Evolutionary conservation across 2,888 invertebrate genomes (phyloP).

Genomic region (Acanthosepion esculentum): DNA sequence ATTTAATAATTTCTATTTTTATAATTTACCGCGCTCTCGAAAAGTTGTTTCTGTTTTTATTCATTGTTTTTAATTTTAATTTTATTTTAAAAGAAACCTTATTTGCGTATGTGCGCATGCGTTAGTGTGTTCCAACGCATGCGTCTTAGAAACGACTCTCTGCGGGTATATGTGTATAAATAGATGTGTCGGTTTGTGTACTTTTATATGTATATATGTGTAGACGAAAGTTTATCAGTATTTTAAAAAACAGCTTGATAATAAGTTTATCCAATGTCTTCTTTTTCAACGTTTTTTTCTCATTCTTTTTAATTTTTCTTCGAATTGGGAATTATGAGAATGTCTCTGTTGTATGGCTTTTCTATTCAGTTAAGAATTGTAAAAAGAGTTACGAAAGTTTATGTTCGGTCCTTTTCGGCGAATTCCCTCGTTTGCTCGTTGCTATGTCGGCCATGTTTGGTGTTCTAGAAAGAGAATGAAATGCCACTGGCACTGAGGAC

Average conservation of each 20-base stretch:
- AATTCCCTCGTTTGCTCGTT: slow-evolving; percentile 2
- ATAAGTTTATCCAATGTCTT: background rate
- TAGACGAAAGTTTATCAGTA: background rate
- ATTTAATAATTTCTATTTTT: background rate
- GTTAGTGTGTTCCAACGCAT: background rate
- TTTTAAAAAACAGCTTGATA: background rate
- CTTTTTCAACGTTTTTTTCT: background rate
- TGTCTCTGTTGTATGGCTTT: background rate
- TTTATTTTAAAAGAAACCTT: background rate
- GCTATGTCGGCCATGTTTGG: background rate
- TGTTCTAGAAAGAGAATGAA: background rate
- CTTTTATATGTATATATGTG: background rate
- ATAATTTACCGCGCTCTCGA: background rate
- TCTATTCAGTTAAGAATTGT: background rate
- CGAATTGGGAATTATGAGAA: background rate
- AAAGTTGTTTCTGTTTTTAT: background rate
- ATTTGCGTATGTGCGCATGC: background rate
- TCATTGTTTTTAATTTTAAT: background rate
- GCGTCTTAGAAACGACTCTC: background rate
- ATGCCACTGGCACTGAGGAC: background rate
- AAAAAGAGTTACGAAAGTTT: background rate
- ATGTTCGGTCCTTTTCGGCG: background rate
- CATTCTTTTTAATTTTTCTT: background rate
- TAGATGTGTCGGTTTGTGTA: background rate
- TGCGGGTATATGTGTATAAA: background rate